Conservation (phyloP, 2,888 invertebrate genomes). For the Eupeodes latifasciatus region DNA sequence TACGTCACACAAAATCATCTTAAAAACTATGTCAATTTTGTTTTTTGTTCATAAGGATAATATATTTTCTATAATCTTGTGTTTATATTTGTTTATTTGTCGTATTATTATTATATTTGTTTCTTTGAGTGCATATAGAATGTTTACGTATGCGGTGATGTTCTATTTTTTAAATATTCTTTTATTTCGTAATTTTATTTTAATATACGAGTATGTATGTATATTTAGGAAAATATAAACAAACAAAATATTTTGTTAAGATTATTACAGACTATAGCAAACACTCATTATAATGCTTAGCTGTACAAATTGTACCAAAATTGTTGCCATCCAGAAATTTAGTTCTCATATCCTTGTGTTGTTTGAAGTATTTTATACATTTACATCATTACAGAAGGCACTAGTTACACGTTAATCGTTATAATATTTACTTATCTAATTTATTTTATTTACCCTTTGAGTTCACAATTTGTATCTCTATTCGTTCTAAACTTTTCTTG, state of each 20-base stretch:
- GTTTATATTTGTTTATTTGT: conserved; percentile 31
- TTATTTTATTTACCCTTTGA: conserved; percentile 69
- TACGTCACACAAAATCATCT: conserved; percentile 59
- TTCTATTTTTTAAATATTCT: conserved; percentile 15
- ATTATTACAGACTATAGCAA: conserved; percentile 67
- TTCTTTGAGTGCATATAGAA: conserved; percentile 70
- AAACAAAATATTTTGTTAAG: conserved; percentile 55
- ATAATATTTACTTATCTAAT: conserved; percentile 66
- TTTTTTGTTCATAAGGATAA: conserved; percentile 56
- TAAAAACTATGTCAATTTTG: conserved; percentile 49
- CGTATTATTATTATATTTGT: conserved; percentile 20
- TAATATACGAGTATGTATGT: neutral
- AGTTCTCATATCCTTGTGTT: conserved; percentile 38
- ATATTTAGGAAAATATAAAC: conserved; percentile 71
- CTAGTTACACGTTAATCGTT: conserved; percentile 83
- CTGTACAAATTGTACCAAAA: conserved; percentile 69
- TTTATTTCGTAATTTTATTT: conserved; percentile 26
- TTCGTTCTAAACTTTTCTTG: neutral
- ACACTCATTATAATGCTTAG: conserved; percentile 55
- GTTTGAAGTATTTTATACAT: conserved; percentile 52
- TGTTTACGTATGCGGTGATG: conserved; percentile 75
- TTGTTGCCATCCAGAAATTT: conserved; percentile 16
- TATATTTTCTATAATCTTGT: conserved; percentile 33
- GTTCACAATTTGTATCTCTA: conserved; percentile 68
- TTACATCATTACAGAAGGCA: conserved; percentile 81